Percentiles rank a stretch among this genome's conserved stretches.
These are phyloP conservation scores for Stercorarius parasiticus DNA, from an alignment of 2,113 vertebrate genomes.

Conservation along the genomic window DNA sequence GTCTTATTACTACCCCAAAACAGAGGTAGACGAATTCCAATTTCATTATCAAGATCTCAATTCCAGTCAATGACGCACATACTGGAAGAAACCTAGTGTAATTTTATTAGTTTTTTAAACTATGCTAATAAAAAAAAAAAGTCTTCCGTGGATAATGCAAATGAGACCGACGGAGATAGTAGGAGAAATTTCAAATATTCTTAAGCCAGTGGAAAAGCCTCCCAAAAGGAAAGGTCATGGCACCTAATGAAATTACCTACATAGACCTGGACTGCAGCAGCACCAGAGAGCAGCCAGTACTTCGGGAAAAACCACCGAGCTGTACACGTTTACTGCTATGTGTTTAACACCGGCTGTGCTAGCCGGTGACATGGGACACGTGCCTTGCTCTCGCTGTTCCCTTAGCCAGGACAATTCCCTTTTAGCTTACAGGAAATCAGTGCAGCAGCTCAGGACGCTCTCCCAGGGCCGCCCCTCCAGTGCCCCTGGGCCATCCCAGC, in stretches of 20 bases:
- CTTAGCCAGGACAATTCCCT: neutral
- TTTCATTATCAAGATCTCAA: neutral
- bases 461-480: neutral
- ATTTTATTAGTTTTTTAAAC: neutral
- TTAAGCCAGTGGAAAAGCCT: neutral
- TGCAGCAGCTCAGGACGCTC: neutral
- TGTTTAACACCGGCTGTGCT: accelerated
- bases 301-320: neutral
- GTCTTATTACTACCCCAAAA: neutral
- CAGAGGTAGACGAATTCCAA: neutral
- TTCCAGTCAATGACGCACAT: conserved; percentile 21
- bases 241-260: neutral
- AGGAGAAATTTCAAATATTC: neutral
- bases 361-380: neutral
- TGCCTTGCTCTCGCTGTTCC: neutral
- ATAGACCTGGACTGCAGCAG: neutral
- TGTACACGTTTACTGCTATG: accelerated
- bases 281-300: neutral
- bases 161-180: neutral
- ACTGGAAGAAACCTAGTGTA: neutral
- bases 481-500: neutral
- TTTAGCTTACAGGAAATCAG: neutral
- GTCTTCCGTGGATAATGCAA: neutral
- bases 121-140: neutral
- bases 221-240: neutral